These are phyloP conservation scores for Tinea semifulvella DNA, from an alignment of 2,888 invertebrate genomes.

Conservation along the genomic window DNA sequence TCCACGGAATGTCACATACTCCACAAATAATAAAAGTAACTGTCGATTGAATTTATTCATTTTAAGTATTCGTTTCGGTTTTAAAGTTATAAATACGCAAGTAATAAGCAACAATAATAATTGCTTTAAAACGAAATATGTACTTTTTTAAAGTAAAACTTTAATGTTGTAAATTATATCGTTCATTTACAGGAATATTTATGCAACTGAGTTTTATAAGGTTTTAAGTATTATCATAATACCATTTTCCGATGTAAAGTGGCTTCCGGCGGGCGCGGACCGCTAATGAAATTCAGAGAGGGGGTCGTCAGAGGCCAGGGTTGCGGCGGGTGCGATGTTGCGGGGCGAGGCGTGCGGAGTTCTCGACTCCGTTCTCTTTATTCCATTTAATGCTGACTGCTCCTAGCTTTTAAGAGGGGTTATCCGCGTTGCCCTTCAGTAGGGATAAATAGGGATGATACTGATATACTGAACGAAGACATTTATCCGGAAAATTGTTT, in stretches of 20 bases:
- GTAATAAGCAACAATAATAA: too few relatives aligned
- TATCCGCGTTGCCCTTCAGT: constrained; percentile 63
- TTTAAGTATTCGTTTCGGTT: neutral
- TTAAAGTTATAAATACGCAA: too few relatives aligned
- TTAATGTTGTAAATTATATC: neutral
- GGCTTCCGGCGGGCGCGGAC: constrained; percentile 51
- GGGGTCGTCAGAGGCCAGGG: constrained; percentile 21
- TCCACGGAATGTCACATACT: constrained; percentile 33
- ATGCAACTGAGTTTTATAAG: constrained; percentile 60
- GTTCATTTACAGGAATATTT: constrained; percentile 50
- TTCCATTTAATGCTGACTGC: constrained; percentile 67
- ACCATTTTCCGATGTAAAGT: constrained; percentile 63
- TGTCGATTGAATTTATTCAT: neutral
- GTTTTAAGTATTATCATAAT: constrained; percentile 62
- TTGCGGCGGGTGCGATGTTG: constrained; percentile 19
- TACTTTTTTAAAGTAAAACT: too few relatives aligned
- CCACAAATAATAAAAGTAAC: constrained; percentile 40
- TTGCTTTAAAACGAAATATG: too few relatives aligned
- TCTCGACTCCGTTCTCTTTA: constrained; percentile 64
- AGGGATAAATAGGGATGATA: constrained; percentile 62
- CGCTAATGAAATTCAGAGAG: constrained; percentile 63
- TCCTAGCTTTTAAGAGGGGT: constrained; percentile 67
- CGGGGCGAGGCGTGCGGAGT: constrained; percentile 34
- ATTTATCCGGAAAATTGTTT: constrained; percentile 69
- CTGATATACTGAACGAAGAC: constrained; percentile 61